A percentile compares a stretch with the other conserved stretches of the same genome.
Evolutionary conservation across 2,888 invertebrate genomes (phyloP).

Genomic region (Eristalinus aeneus): DNA sequence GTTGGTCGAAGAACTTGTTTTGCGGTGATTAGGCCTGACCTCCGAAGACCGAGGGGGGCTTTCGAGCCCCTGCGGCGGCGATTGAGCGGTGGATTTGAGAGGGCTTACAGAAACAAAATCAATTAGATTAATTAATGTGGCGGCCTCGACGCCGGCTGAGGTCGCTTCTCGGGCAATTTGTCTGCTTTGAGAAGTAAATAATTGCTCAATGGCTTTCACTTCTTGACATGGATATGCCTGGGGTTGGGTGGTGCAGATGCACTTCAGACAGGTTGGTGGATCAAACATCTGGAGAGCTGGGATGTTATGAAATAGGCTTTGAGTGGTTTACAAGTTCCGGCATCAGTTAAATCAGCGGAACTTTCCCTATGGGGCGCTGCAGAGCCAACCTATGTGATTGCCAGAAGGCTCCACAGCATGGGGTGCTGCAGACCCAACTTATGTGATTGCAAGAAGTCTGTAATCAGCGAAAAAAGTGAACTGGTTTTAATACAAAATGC

Average conservation of each 20-base stretch:
- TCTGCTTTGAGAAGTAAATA: background rate
- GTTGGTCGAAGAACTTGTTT: background rate
- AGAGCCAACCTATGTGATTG: too few relatives aligned
- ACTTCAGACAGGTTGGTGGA: background rate
- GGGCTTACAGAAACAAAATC: slow-evolving; percentile 7
- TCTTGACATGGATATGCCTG: background rate
- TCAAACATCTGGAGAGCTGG: background rate
- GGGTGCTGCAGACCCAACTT: too few relatives aligned
- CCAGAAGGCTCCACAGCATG: too few relatives aligned
- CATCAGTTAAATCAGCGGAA: background rate
- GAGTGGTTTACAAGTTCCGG: background rate
- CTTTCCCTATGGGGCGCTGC: too few relatives aligned
- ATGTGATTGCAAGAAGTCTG: too few relatives aligned
- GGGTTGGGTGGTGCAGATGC: too few relatives aligned
- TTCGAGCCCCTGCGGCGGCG: background rate
- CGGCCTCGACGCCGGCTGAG: slow-evolving; percentile 17
- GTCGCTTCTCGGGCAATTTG: slow-evolving; percentile 11
- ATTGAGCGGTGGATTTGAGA: background rate
- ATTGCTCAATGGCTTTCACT: slow-evolving; percentile 1
- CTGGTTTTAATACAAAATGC: too few relatives aligned
- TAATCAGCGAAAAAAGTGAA: too few relatives aligned
- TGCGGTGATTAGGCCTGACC: background rate
- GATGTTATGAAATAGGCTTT: background rate
- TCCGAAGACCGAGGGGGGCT: background rate
- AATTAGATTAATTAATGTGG: slow-evolving; percentile 28